Evolutionary conservation across 2,888 invertebrate genomes (phyloP), one percentile per base, ranked within the genome.

Genomic region (Heliconius erato): DNA sequence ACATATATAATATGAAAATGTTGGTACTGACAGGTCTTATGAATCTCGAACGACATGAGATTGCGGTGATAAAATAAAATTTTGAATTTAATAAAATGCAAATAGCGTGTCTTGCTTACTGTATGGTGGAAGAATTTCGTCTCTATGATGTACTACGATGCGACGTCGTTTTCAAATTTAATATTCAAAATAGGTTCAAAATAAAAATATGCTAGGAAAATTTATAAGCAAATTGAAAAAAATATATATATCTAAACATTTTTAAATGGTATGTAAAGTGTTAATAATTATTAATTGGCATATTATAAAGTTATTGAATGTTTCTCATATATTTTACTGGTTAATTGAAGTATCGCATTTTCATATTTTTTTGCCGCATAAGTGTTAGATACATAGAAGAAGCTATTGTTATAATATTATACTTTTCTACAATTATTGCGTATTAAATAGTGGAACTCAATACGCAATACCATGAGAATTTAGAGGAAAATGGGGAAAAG

Each of bases 11-110:
- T 78, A 49, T 65, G 28, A 69, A 28, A 49, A 77, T 77, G 49
- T 76, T 40, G 63, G 59, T 81, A 69, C 49, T 71, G 71, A 67
- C 78, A 59, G 23, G 54, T 79, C 79, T 80, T 86, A 84, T 40
- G 82, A 79, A 82, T 86, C 83, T 83, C 80, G 83, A 81, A 81
- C 82, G 67, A 74, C 74, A 80, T 84, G 71, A 84, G 86, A 86
- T 85, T 88, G 86, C 87, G 88, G 79, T 81, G 88, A 88, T 87
- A 88, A 94, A 94, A 94, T 94, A 93, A 95, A 94, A 94, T 94
- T 92, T 92, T 90, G 92, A 91, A 93, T 95, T 95, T 95, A 95
- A 95, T 95, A 95, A 94, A 94, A 95, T 95, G 95, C 94, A 94
- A 95, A 95, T 95, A 90, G 86, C 89, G 87, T 89, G 91, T 92